These are phyloP conservation scores for Phaethornis superciliosus DNA, from an alignment of 2,113 vertebrate species.

Conservation along the genomic window DNA sequence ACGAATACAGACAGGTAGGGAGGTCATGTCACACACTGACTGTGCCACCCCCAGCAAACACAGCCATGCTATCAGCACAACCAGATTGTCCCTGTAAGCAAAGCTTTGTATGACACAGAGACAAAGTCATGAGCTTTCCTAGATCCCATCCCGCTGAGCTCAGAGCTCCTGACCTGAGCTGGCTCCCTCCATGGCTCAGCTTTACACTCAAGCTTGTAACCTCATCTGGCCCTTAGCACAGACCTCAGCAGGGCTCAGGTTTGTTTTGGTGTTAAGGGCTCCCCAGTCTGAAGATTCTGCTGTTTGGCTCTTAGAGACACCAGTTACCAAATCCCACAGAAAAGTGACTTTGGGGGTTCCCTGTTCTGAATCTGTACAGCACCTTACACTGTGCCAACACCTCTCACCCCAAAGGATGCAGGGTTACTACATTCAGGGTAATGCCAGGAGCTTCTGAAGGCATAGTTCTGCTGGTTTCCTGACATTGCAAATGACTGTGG, in stretches of 20 bases:
- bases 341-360: not conserved
- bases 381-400: not conserved
- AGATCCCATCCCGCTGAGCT: accelerated
- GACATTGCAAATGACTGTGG: not conserved
- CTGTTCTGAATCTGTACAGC: not conserved
- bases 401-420: accelerated
- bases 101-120: not conserved
- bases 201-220: accelerated
- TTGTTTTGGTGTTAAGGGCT: not conserved
- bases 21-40: accelerated
- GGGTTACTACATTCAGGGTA: not conserved
- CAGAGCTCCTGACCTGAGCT: not conserved
- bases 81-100: not conserved
- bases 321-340: not conserved
- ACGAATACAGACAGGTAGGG: accelerated
- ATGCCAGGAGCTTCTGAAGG: not conserved
- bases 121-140: not conserved
- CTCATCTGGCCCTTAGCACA: not conserved
- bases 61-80: not conserved
- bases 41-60: not conserved
- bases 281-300: not conserved
- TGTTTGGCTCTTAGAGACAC: accelerated
- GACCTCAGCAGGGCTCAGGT: not conserved
- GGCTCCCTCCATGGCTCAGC: not conserved
- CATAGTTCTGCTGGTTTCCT: not conserved